A percentile compares a stretch with the other conserved stretches of the same genome.
phyloP scores from a whole-genome alignment of 2,113 vertebrate genomes.

The Origma solitaria region DNA sequence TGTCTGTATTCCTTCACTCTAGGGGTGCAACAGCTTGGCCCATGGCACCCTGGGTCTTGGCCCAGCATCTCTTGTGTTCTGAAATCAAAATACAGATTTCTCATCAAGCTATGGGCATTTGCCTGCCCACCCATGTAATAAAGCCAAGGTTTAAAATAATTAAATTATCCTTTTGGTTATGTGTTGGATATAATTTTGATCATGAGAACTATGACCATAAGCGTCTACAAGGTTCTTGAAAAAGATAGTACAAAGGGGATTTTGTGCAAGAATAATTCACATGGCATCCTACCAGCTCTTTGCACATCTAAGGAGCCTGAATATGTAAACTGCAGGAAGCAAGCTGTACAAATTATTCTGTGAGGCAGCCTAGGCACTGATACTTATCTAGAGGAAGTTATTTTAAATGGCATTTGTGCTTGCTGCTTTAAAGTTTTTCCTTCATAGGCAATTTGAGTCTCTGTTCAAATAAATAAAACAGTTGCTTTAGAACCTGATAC shows the following conservation, averaged over 20 bases:
- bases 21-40: not conserved
- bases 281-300: not conserved
- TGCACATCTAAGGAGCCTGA: not conserved
- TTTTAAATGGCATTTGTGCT: not conserved
- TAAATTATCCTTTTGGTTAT: not conserved
- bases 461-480: constrained; percentile 44
- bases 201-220: not conserved
- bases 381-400: constrained; percentile 37
- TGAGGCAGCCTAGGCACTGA: not conserved
- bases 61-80: not conserved
- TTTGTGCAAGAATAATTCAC: not conserved
- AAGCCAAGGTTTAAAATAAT: not conserved
- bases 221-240: not conserved
- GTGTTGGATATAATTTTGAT: not conserved
- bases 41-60: not conserved
- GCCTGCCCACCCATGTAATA: rapidly evolving
- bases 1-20: not conserved
- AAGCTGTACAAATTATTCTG: not conserved
- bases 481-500: not conserved
- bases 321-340: not conserved
- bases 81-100: not conserved
- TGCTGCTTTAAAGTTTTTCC: constrained; percentile 19
- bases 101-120: not conserved
- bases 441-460: constrained; percentile 22
- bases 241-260: not conserved